Base-by-base conservation (phyloP, 2,888 invertebrate genomes). In the Nyleta sp. region DNA sequence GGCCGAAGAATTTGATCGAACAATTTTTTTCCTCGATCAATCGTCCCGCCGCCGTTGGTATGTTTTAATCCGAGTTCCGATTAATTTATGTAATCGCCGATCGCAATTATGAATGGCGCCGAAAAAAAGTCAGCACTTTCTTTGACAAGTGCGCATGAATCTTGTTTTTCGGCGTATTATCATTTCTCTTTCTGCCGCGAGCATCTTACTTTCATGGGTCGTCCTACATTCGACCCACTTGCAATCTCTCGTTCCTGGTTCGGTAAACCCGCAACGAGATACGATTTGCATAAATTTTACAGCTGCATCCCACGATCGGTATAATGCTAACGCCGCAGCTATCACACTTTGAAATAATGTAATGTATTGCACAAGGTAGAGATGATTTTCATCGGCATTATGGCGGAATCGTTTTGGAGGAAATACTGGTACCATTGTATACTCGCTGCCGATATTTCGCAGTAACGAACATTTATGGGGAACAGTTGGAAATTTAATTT, bases 201-300 rank as follows among this genome's bases (percentile, higher is more conserved):
- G 72, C 72, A 76, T 78, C 71, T 78, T 65, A 77, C 74, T 81
- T 80, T 81, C 78, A 52, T 68, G 73, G 59, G 62, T 75, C 70
- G 73, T 78, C 74, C 78, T 67, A 80, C 76, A 76, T 80, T 74
- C 74, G 50, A 55, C 73, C 78, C 67, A 74, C 76, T 81, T 59
- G 67, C 79, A 67, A 81, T 79, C 76, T 78, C 74, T 57, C 75
- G 70, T 74, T 76, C 65, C 71, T 72, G 79, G 68, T 75, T 79
- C 72, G 67, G 68, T 68, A 72, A 72, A 72, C 77, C 57, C 72
- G 77, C 76, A 64, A 71, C 70, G 77, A 71, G 65, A 65, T 65
- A 60, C 71, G 73, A 78, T 78, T 74, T 64, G 70, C 73, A 65
- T 70, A 74, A 68, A 70, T 78, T 77, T 73, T 70, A 78, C 70